Evolutionary conservation across 2,888 invertebrate species (phyloP).

Genomic region (Tyria jacobaeae): DNA sequence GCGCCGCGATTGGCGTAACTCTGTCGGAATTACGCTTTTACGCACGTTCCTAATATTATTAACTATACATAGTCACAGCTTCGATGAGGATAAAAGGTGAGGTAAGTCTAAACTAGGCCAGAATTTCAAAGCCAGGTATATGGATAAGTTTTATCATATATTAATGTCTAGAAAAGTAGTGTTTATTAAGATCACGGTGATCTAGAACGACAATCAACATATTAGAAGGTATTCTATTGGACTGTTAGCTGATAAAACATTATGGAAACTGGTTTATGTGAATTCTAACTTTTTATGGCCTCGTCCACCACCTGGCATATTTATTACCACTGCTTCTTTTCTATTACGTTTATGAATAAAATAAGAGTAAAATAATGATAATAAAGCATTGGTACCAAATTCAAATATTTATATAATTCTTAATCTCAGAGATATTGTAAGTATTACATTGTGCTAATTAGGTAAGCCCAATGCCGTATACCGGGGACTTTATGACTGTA

Average conservation of each 20-base stretch:
- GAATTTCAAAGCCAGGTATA: constrained; percentile 2
- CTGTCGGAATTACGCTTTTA: constrained; percentile 23
- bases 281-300: no score
- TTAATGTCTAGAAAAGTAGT: not conserved
- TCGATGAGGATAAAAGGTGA: not conserved
- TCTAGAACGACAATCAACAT: not conserved
- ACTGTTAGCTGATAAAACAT: not conserved
- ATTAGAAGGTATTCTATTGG: no score
- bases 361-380: no score
- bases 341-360: no score
- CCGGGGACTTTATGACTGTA: no score
- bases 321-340: no score
- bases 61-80: not conserved
- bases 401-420: no score
- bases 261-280: not conserved
- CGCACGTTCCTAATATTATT: constrained; percentile 20
- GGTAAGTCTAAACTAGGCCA: not conserved
- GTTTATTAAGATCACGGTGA: not conserved
- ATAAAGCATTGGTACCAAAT: no score
- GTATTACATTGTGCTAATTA: no score
- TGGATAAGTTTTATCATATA: not conserved
- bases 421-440: no score
- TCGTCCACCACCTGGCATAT: no score
- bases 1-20: constrained; percentile 30
- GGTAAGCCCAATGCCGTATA: no score